phyloP scores from a whole-genome alignment of 2,113 vertebrate genomes.

The Glareola pratincola region DNA sequence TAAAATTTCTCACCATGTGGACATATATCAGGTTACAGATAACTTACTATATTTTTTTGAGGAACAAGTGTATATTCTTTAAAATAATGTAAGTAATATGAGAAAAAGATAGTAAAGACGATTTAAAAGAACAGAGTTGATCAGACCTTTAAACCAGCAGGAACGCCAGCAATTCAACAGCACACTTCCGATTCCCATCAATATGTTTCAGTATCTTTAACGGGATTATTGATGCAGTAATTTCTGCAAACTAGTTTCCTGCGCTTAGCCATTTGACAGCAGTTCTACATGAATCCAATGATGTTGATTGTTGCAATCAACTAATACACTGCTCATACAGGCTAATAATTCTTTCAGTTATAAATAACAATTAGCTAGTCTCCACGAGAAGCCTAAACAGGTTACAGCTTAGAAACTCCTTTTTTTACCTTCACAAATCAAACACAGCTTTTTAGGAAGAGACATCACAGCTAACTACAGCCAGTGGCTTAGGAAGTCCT shows the following conservation, averaged over 20 bases:
- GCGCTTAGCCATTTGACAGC: not conserved
- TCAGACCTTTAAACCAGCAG: not conserved
- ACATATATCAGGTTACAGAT: not conserved
- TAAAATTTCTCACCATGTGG: not conserved
- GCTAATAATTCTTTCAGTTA: not conserved
- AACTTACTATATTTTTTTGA: not conserved
- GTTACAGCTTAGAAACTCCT: not conserved
- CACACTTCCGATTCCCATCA: not conserved
- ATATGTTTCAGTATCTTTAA: not conserved
- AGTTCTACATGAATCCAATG: not conserved
- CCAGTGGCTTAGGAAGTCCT: not conserved
- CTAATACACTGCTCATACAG: not conserved
- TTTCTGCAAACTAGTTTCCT: conserved; percentile 5
- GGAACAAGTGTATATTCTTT: not conserved
- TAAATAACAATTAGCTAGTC: not conserved
- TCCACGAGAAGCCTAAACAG: not conserved
- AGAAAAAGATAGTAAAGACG: not conserved
- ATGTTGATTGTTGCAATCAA: not conserved
- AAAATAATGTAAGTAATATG: not conserved
- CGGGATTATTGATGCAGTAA: not conserved
- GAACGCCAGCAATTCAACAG: not conserved
- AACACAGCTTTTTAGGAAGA: not conserved
- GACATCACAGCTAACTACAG: not conserved
- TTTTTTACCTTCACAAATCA: not conserved
- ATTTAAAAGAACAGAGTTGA: not conserved